Percentiles rank a stretch among this genome's conserved stretches.
phyloP scores from a whole-genome alignment of 2,888 invertebrate genomes.

The Trissolcus japonicus region DNA sequence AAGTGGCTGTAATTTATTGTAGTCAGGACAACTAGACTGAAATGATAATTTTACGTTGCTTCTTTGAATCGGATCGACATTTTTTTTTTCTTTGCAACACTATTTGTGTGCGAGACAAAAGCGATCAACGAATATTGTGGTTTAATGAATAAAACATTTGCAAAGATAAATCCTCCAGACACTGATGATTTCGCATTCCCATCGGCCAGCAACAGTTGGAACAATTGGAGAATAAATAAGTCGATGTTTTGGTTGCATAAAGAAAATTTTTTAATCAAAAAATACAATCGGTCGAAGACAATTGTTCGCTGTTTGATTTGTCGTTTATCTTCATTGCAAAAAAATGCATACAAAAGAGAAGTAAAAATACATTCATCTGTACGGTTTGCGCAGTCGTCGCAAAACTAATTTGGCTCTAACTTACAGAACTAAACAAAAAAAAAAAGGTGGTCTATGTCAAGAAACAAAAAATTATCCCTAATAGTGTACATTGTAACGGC shows the following conservation, averaged over 20 bases:
- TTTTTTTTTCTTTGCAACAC: slow-evolving; percentile 21
- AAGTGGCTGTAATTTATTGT: slow-evolving; percentile 46
- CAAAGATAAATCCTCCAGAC: not conserved
- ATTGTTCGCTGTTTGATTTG: too few relatives aligned
- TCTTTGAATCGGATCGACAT: slow-evolving; percentile 17
- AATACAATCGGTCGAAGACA: too few relatives aligned
- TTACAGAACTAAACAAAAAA: slow-evolving; percentile 30
- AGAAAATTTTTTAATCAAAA: too few relatives aligned
- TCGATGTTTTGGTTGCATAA: too few relatives aligned
- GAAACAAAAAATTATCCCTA: too few relatives aligned
- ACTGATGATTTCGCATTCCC: too few relatives aligned
- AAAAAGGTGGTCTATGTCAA: slow-evolving; percentile 10
- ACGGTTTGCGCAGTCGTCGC: slow-evolving; percentile 9
- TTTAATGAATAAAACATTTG: slow-evolving; percentile 43
- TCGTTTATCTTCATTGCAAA: too few relatives aligned
- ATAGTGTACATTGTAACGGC: not conserved
- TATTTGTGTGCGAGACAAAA: not conserved
- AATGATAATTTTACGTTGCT: slow-evolving; percentile 31
- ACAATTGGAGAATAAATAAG: too few relatives aligned
- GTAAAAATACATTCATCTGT: not conserved
- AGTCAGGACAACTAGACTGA: slow-evolving; percentile 38
- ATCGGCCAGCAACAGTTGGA: too few relatives aligned
- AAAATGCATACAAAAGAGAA: too few relatives aligned
- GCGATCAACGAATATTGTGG: slow-evolving; percentile 41
- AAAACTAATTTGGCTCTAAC: slow-evolving; percentile 31